These are phyloP conservation scores for Hololepta plana DNA, from an alignment of 2,888 invertebrate genomes.

Conservation along the genomic window DNA sequence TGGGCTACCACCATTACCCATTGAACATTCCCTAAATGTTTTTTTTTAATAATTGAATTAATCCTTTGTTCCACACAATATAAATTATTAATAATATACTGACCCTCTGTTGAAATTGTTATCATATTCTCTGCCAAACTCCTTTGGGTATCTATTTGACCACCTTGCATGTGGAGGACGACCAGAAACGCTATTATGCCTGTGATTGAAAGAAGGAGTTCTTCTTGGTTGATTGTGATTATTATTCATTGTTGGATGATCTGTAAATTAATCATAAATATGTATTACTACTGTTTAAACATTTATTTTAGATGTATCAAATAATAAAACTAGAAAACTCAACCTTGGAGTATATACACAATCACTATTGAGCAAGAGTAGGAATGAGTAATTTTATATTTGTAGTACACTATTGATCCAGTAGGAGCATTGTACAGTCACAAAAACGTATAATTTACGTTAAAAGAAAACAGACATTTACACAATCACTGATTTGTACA, in stretches of 20 bases:
- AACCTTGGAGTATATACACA: conserved; percentile 13
- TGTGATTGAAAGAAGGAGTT: no score
- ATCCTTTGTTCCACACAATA: conserved; percentile 1
- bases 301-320: no score
- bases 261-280: no score
- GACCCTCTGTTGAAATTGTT: conserved; percentile 25
- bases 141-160: conserved; percentile 26
- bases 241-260: conserved; percentile 13
- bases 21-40: conserved; percentile 27
- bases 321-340: no score
- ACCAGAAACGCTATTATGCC: no score
- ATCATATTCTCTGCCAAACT: conserved; percentile 26
- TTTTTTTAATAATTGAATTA: background rate
- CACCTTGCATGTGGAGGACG: no score
- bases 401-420: conserved; percentile 25
- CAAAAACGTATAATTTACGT: no score
- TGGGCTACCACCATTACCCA: conserved; percentile 22
- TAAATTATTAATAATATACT: no score
- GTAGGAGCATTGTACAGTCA: conserved; percentile 17
- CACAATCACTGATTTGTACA: no score
- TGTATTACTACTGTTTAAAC: no score
- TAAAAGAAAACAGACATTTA: no score
- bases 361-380: conserved; percentile 21
- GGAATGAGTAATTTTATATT: conserved; percentile 21
- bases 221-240: conserved; percentile 25